Evolutionary conservation across 2,113 vertebrate species (phyloP).

Genomic region (Chelonoidis abingdonii): DNA sequence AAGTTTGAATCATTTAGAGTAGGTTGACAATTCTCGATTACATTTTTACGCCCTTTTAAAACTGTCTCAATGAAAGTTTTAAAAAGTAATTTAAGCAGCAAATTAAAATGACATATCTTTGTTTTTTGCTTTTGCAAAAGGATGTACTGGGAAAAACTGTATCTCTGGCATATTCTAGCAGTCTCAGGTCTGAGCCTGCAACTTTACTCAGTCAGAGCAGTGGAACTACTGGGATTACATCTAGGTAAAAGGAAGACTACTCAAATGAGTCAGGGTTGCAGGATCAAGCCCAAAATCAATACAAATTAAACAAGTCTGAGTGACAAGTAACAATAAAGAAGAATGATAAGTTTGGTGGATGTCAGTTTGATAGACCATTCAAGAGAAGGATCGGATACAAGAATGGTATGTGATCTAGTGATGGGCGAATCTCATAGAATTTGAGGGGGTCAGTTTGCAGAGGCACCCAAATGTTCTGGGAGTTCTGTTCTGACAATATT

Average conservation of each 20-base stretch:
- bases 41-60: conserved; percentile 48
- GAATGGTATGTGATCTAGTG: fast-evolving
- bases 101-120: neutral
- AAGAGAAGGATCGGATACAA: neutral
- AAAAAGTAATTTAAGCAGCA: conserved; percentile 11
- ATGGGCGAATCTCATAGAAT: neutral
- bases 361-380: neutral
- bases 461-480: fast-evolving
- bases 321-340: neutral
- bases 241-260: neutral
- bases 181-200: neutral
- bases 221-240: neutral
- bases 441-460: neutral
- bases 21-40: conserved; percentile 54
- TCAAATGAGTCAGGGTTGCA: neutral
- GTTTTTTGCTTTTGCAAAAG: neutral
- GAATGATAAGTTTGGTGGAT: neutral
- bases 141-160: neutral
- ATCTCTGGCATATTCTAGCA: neutral
- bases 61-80: conserved; percentile 35
- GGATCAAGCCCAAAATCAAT: neutral
- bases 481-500: neutral
- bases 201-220: neutral
- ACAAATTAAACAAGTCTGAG: neutral
- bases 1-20: conserved; percentile 52